A percentile compares a stretch with the other conserved stretches of the same genome.
Conservation (phyloP, 2,797 vertebrate species). For the Pyrocephalus nanus region DNA sequence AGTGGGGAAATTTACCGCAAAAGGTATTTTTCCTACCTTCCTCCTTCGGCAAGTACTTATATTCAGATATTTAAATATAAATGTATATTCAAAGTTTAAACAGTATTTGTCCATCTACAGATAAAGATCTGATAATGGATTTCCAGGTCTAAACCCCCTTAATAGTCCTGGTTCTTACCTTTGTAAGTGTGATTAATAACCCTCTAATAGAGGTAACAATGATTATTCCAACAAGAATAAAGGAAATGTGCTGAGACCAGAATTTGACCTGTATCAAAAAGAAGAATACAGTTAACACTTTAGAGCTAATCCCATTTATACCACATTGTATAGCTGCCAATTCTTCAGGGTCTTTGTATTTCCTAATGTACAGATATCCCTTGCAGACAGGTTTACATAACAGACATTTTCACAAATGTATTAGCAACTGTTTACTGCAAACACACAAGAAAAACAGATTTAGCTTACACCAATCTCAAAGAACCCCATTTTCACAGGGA, state of each 20-base stretch:
- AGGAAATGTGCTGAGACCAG: slow-evolving; percentile 99
- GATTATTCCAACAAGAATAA: slow-evolving; percentile 98
- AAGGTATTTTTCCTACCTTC: not conserved
- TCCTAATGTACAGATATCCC: not conserved
- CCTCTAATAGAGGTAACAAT: slow-evolving; percentile 98
- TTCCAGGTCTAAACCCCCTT: not conserved
- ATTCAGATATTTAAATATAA: not conserved
- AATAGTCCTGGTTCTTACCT: slow-evolving; percentile 78
- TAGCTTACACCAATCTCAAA: not conserved
- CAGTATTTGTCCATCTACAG: not conserved
- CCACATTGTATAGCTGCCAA: not conserved
- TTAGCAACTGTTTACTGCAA: not conserved
- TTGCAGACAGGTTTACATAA: not conserved
- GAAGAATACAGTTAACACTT: slow-evolving; percentile 19
- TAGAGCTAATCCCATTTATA: not conserved
- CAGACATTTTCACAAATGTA: not conserved
- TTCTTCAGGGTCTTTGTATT: not conserved
- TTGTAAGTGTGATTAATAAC: slow-evolving; percentile 95
- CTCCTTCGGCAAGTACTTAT: not conserved
- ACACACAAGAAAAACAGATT: not conserved
- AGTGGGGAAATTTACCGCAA: not conserved
- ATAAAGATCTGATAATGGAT: not conserved
- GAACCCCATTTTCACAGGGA: not conserved
- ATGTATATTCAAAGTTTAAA: not conserved
- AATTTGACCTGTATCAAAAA: slow-evolving; percentile 89